A percentile compares a stretch with the other conserved stretches of the same genome.
Evolutionary conservation across 1,140 invertebrate species (phyloP).

Genomic region (Hirudo medicinalis): DNA sequence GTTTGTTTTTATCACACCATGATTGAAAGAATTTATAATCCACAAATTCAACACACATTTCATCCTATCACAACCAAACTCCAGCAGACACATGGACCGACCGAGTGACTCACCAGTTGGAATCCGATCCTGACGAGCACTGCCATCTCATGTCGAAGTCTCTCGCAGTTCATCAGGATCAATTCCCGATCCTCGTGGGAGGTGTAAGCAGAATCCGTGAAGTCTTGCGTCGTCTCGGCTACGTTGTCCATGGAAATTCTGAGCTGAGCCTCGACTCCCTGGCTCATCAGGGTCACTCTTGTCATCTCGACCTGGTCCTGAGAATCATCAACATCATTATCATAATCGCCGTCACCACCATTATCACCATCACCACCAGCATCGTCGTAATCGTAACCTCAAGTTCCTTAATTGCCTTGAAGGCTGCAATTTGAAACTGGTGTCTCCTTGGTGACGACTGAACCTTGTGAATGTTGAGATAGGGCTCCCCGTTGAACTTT

Average conservation of each 20-base stretch:
- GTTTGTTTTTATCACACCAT: no score
- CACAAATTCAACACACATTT: no score
- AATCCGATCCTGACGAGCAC: conserved; percentile 63
- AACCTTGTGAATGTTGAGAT: no score
- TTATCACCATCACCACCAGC: background rate
- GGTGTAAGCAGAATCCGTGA: conserved; percentile 97
- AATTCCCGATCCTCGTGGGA: conserved; percentile 89
- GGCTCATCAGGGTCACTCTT: conserved; percentile 53
- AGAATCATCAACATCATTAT: conserved; percentile 21
- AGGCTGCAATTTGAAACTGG: conserved; percentile 50
- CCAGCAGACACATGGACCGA: no score
- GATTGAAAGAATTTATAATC: no score
- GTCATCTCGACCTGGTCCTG: conserved; percentile 66
- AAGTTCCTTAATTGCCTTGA: conserved; percentile 63
- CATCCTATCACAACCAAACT: no score
- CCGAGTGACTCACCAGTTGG: conserved; percentile 53
- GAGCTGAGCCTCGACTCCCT: conserved; percentile 49
- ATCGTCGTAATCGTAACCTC: conserved; percentile 39
- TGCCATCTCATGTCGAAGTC: conserved; percentile 30
- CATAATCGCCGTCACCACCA: background rate
- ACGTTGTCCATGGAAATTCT: conserved; percentile 70
- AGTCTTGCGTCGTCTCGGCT: conserved; percentile 90
- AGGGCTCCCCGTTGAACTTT: conserved; percentile 30
- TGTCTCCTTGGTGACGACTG: conserved; percentile 32
- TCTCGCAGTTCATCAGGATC: conserved; percentile 73